A percentile compares a stretch with the other conserved stretches of the same genome.
These are phyloP conservation scores for Phengaris alcon DNA, from an alignment of 2,888 invertebrate species.

Conservation along the genomic window DNA sequence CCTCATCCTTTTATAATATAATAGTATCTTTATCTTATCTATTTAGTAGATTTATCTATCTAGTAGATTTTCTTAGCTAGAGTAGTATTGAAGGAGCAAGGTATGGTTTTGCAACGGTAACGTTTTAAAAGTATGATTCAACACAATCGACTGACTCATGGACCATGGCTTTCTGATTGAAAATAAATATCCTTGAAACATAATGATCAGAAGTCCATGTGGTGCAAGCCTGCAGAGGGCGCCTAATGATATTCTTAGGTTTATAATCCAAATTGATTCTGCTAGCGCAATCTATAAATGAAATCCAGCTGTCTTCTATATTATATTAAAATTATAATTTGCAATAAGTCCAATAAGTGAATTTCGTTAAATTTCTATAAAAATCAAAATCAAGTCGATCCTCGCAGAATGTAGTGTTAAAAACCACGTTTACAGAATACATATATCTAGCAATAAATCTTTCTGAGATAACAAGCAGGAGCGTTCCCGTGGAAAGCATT, in stretches of 20 bases:
- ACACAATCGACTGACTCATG: not conserved
- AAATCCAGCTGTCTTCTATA: not conserved
- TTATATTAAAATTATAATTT: not conserved
- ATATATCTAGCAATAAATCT: constrained; percentile 21
- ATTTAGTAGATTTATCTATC: too few relatives aligned
- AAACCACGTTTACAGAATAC: constrained; percentile 11
- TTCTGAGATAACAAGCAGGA: not conserved
- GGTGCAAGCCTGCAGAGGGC: not conserved
- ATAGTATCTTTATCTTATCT: too few relatives aligned
- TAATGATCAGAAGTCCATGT: too few relatives aligned
- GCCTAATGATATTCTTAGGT: not conserved
- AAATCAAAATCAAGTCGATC: not conserved
- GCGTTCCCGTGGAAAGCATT: constrained; percentile 17
- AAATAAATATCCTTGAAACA: not conserved
- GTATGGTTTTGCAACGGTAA: not conserved
- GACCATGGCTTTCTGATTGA: not conserved
- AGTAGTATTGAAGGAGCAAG: not conserved
- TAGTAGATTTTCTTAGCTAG: not conserved
- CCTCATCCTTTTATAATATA: not conserved
- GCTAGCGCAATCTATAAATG: not conserved
- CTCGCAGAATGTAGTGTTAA: not conserved
- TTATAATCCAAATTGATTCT: not conserved
- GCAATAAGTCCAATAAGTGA: not conserved
- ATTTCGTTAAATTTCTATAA: not conserved
- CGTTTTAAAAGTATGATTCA: not conserved